Percentiles rank a stretch among this genome's conserved stretches.
phyloP scores from a whole-genome alignment of 2,888 invertebrate species.

The Drosophila nr. perissopoda region DNA sequence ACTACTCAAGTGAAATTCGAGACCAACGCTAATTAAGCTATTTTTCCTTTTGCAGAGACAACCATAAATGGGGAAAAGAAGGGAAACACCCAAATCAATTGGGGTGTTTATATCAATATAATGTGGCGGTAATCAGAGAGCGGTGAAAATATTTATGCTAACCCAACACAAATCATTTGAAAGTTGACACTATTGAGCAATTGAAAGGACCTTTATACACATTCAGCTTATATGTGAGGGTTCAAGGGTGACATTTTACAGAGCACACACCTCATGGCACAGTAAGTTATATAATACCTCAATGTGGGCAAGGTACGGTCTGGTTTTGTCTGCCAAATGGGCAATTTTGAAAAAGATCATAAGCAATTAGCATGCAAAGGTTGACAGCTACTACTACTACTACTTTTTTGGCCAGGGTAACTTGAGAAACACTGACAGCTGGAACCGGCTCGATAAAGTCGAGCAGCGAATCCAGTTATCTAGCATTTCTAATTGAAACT shows the following conservation, averaged over 20 bases:
- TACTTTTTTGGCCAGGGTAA: slow-evolving; percentile 36
- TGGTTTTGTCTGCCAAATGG: slow-evolving; percentile 29
- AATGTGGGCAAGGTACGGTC: slow-evolving; percentile 58
- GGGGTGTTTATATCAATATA: slow-evolving; percentile 71
- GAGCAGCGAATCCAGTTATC: slow-evolving; percentile 38
- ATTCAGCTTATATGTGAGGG: background rate
- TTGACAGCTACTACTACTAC: slow-evolving; percentile 21
- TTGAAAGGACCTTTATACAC: slow-evolving; percentile 34
- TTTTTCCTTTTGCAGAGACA: slow-evolving; percentile 44
- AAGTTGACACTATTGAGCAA: slow-evolving; percentile 75
- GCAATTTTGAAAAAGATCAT: slow-evolving; percentile 68
- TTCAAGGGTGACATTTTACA: slow-evolving; percentile 37
- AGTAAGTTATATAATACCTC: slow-evolving; percentile 61
- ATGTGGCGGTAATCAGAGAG: slow-evolving; percentile 68
- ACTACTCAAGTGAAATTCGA: slow-evolving; percentile 46
- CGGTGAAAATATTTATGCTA: slow-evolving; percentile 57
- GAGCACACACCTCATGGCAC: slow-evolving; percentile 34
- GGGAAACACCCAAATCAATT: slow-evolving; percentile 49
- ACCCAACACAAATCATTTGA: slow-evolving; percentile 69
- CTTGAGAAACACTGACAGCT: slow-evolving; percentile 65
- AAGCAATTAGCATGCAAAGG: slow-evolving; percentile 69
- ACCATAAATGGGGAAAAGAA: slow-evolving; percentile 29
- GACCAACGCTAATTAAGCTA: slow-evolving; percentile 64
- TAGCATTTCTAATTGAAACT: slow-evolving; percentile 69
- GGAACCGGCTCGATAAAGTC: slow-evolving; percentile 36